Base-by-base conservation (phyloP, 2,888 invertebrate species). In the Lasioglossum zephyrum region DNA sequence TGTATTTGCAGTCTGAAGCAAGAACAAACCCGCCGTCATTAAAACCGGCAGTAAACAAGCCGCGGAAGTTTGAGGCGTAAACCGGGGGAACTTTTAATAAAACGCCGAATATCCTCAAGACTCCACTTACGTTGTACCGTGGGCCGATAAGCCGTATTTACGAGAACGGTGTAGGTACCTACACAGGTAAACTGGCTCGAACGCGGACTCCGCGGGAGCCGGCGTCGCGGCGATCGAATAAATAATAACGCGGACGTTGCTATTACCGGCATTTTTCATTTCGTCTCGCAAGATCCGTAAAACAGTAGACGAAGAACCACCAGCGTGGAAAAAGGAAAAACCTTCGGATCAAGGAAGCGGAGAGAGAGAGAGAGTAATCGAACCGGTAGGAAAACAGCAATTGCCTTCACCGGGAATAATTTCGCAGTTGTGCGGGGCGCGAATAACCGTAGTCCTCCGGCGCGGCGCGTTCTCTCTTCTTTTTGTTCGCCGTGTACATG, bases 371-470 rank as follows among this genome's bases (percentile, higher is more conserved):
- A 74, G n/a, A 31, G 63, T 31, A 77, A 77, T 69, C 49, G 49
- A 49, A 39, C 36, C 49, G n/a, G 66, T 41, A 31, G 66, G 66
- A 31, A 39, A 49, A 77, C 36, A 69, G 44, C 81, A 81, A 76
- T 73, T 41, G 22, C 57, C 72, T 9, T 8, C 6, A 6, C n/a
- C 44, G 63, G 44, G 84, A 84, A 85, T 84, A 84, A 84, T 83
- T 85, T 31, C 74, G 26, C 53, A 57, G 57, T 74, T 66, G 47
- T n/a, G 44, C 53, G n/a, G 44, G 41, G 66, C 22, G 63, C 57
- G 70, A 69, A 82, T 66, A 80, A 79, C 73, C 22, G 13, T 66
- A 36, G 66, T 66, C 66, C 66, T 8, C 66, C 36, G 66, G 66
- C 36, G 8, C 18, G 8, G 1, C 9, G 18, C 3, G 16, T 36